Evolutionary conservation across 1,140 invertebrate genomes (phyloP), one percentile per base, ranked within the genome.

Genomic region (Ruditapes philippinarum): DNA sequence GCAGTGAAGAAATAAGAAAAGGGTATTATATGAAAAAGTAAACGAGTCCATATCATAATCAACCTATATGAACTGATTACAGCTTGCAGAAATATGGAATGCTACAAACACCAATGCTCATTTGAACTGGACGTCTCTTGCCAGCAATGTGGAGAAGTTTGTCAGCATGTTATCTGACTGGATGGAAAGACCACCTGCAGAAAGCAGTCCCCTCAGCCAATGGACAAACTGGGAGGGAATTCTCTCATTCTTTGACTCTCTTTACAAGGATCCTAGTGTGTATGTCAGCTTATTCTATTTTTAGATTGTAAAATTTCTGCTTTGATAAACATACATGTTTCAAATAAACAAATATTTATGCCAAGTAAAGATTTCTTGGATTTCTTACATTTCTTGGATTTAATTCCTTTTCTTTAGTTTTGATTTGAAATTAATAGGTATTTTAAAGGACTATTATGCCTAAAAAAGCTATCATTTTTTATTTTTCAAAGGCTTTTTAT

Each of bases 41-140:
- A n/a, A n/a, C n/a, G n/a, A n/a, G n/a, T n/a, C n/a, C n/a, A n/a
- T n/a, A n/a, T n/a, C n/a, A n/a, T n/a, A n/a, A n/a, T n/a, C n/a
- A n/a, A n/a, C n/a, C n/a, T n/a, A n/a, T n/a, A n/a, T n/a, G n/a
- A n/a, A n/a, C n/a, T n/a, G n/a, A 25, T 76, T 51, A 11, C 12
- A 83, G 81, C 38, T 83, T n/a, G 31, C 25, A 4, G 38, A 38
- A 12, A 83, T 83, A 7, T 83, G 81, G 81, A 70, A 81, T 28
- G n/a, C 14, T 19, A 45, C 65, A 31, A 73, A 83, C 60, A 33
- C 62, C 7, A 40, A 82, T 38, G 54, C 65, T 38, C 22, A 42
- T 40, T 25, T 83, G 0, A 83, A 83, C 28, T 51, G 45, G 60
- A 83, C 81, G 19, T 65, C 60, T 9, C 19, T 83, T 25, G 42